Evolutionary conservation across 2,888 invertebrate genomes (phyloP).

Genomic region (Holacanthella duospinosa): DNA sequence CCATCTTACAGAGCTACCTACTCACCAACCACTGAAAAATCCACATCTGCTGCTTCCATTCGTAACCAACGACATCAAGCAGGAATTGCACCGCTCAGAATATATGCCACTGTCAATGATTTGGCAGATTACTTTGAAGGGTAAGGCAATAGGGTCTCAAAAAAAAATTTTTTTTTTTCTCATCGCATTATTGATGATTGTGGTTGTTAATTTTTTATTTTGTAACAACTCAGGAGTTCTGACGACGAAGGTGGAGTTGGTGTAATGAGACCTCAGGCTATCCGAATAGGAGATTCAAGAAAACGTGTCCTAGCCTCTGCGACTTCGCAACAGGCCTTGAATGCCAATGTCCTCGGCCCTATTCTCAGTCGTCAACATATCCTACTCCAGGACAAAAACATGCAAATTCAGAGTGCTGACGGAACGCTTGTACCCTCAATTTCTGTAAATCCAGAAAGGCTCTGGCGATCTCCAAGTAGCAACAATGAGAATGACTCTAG

Average conservation of each 20-base stretch:
- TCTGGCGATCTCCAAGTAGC: not conserved
- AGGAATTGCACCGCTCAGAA: constrained; percentile 49
- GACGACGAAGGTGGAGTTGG: constrained; percentile 38
- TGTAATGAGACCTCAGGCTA: constrained; percentile 4
- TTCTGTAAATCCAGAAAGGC: constrained; percentile 12
- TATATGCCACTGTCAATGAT: constrained; percentile 58
- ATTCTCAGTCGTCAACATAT: constrained; percentile 41
- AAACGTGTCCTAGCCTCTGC: constrained; percentile 8
- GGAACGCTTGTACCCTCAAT: constrained; percentile 38
- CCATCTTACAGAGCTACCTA: constrained; percentile 22
- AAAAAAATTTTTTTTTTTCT: not conserved
- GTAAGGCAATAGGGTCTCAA: too few relatives aligned
- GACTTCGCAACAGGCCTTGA: constrained; percentile 14
- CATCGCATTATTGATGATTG: constrained; percentile 3
- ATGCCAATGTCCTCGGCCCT: constrained; percentile 41
- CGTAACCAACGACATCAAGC: constrained; percentile 32
- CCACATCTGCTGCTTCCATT: constrained; percentile 15
- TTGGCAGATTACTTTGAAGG: constrained; percentile 56
- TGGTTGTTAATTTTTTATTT: constrained; percentile 20
- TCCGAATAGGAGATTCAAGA: constrained; percentile 13
- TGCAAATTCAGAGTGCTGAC: constrained; percentile 41
- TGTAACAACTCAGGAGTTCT: constrained; percentile 43
- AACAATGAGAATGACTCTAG: constrained; percentile 6
- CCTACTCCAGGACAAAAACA: constrained; percentile 40
- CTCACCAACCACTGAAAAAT: constrained; percentile 11